Base-by-base conservation (phyloP, 2,797 vertebrate genomes). In the Siniperca scherzeri region DNA sequence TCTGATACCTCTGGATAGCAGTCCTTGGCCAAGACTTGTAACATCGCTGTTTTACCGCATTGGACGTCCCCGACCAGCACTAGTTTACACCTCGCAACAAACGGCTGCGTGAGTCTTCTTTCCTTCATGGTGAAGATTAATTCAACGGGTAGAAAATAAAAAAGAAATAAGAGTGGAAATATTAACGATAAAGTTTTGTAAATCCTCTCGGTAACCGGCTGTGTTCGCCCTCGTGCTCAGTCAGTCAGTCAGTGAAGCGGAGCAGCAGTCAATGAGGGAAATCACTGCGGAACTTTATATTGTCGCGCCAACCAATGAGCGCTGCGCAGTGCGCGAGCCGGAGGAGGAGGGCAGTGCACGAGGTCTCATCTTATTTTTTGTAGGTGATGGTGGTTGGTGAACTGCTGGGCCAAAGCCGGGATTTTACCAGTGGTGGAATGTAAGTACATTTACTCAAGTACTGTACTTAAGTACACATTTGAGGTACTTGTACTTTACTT, bases 31-130 rank as follows among this genome's bases (percentile, higher is more conserved):
- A 99, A 72, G 82, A 99, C 98, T 90, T 99, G 98, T 89, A 99
- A 94, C 98, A 99, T 98, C 66, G 98, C 98, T 1, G 98, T 99
- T 96, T 99, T 99, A 91, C 98, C 98, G 89, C 98, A 98, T 92
- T 99, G 98, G 82, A 99, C 98, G 64, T 98, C 98, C 30, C 98
- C 98, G 46, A 99, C 97, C 91, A 99, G 92, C 52, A 99, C 98
- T 22, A 99, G 95, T 85, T 99, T 99, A 89, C 98, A 99, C 44
- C 98, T 93, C 89, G 96, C 96, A 48, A 97, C 97, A 5, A 94
- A 95, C 5, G 97, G 96, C 94, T 97, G 96, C 0, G 95, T 92
- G 70, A 94, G 88, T 91, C 97, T 96, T 88, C 97, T 95, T 84
- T 99, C 98, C 95, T 98, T 98, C 98, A 99, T 99, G 81, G 6